A percentile compares a stretch with the other conserved stretches of the same genome.
Evolutionary conservation across 2,797 vertebrate species (phyloP).

Genomic region (Myripristis jacobus): DNA sequence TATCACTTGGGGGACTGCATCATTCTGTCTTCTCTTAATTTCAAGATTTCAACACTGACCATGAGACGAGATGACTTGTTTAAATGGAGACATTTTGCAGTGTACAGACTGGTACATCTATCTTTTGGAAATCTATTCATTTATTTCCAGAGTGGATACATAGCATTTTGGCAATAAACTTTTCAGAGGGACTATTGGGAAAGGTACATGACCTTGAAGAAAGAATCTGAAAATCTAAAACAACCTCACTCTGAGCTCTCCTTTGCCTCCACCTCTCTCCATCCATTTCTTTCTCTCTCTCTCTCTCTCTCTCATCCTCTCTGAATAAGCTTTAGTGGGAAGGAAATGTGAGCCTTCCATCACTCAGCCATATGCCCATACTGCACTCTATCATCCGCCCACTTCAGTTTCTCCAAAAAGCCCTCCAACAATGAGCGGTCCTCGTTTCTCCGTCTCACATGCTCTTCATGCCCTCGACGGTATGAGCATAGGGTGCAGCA

Average conservation of each 20-base stretch:
- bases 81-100: too few relatives aligned
- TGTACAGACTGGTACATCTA: too few relatives aligned
- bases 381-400: slow-evolving; percentile 49
- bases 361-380: slow-evolving; percentile 43
- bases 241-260: slow-evolving; percentile 24
- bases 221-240: slow-evolving; percentile 47
- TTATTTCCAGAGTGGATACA: too few relatives aligned
- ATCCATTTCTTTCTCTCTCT: background rate
- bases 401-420: slow-evolving; percentile 54
- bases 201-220: slow-evolving; percentile 51
- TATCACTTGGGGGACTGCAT: too few relatives aligned
- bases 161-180: background rate
- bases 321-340: slow-evolving; percentile 31
- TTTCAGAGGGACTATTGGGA: background rate
- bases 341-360: slow-evolving; percentile 47
- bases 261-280: background rate
- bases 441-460: slow-evolving; percentile 60
- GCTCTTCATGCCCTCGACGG: slow-evolving; percentile 28
- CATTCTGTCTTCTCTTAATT: too few relatives aligned
- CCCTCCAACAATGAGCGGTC: slow-evolving; percentile 65
- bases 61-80: too few relatives aligned
- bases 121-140: too few relatives aligned
- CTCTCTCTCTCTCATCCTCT: slow-evolving; percentile 16
- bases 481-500: slow-evolving; percentile 45
- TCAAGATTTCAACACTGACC: too few relatives aligned